Conservation (phyloP, 2,113 vertebrate species). For the Oceanodroma tethys region DNA sequence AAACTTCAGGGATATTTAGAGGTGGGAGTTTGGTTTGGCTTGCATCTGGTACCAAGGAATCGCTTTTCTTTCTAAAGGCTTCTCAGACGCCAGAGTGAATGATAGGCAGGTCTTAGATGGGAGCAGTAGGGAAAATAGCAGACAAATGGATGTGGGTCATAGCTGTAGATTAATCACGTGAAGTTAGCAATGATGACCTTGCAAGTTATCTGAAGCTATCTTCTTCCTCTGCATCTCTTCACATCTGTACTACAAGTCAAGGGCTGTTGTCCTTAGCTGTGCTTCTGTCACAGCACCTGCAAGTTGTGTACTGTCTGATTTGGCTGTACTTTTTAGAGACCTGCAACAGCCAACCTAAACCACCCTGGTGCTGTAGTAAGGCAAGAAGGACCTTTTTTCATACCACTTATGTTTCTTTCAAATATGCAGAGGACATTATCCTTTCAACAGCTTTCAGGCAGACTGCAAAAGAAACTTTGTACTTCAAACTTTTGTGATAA, state of each 20-base stretch:
- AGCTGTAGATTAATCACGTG: background rate
- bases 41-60: background rate
- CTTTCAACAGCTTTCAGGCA: slow-evolving; percentile 26
- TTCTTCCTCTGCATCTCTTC: background rate
- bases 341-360: background rate
- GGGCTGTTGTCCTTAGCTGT: background rate
- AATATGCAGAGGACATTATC: background rate
- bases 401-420: background rate
- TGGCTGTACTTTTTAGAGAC: background rate
- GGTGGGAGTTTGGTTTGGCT: background rate
- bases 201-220: background rate
- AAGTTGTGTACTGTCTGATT: background rate
- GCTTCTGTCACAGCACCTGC: background rate
- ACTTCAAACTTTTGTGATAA: background rate
- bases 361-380: background rate
- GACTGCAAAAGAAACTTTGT: background rate
- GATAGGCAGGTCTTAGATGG: background rate
- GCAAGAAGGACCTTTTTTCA: background rate
- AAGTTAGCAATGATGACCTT: background rate
- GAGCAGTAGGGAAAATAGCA: background rate
- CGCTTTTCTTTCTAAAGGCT: background rate
- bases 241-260: background rate
- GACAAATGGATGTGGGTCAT: background rate
- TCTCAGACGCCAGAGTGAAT: background rate
- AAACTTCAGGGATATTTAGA: background rate